These are phyloP conservation scores for Nannoperca australis DNA, from an alignment of 2,797 vertebrate genomes.

Conservation along the genomic window DNA sequence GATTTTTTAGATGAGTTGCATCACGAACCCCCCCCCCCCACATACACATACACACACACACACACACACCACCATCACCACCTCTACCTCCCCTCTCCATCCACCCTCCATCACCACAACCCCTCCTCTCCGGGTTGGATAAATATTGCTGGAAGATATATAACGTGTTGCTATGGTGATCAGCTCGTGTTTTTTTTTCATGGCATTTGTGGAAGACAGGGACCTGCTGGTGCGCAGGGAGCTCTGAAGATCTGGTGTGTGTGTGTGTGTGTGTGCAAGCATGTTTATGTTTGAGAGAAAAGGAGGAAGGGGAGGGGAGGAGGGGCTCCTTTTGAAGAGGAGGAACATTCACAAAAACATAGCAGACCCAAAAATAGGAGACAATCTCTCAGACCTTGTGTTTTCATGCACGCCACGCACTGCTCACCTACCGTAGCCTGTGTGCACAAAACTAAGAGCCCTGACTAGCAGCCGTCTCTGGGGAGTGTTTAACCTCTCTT, in stretches of 20 bases:
- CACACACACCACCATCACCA: constrained; percentile 37
- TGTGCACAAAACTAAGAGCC: constrained; percentile 63
- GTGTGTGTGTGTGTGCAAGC: constrained; percentile 31
- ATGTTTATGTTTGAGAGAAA: constrained; percentile 55
- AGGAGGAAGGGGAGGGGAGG: not conserved
- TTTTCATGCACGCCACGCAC: constrained; percentile 69
- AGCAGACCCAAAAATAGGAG: constrained; percentile 71
- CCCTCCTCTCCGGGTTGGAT: constrained; percentile 74
- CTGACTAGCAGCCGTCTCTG: constrained; percentile 54
- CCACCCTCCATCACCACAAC: constrained; percentile 47
- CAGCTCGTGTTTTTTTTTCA: constrained; percentile 69
- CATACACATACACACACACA: constrained; percentile 5
- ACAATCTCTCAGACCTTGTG: constrained; percentile 59
- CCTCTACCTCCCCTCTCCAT: constrained; percentile 53
- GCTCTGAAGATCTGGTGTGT: constrained; percentile 60
- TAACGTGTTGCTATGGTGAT: constrained; percentile 89
- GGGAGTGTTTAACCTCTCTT: constrained; percentile 77
- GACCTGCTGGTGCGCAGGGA: constrained; percentile 74
- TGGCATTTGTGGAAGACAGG: constrained; percentile 76
- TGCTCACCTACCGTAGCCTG: constrained; percentile 59
- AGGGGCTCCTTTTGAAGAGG: constrained; percentile 47
- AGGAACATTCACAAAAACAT: constrained; percentile 62
- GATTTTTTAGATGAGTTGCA: constrained; percentile 69
- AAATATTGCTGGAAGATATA: constrained; percentile 85
- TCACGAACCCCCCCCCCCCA: constrained; percentile 46